These are phyloP conservation scores for Cyclophora albipunctata DNA, from an alignment of 2,888 invertebrate genomes.

Conservation along the genomic window DNA sequence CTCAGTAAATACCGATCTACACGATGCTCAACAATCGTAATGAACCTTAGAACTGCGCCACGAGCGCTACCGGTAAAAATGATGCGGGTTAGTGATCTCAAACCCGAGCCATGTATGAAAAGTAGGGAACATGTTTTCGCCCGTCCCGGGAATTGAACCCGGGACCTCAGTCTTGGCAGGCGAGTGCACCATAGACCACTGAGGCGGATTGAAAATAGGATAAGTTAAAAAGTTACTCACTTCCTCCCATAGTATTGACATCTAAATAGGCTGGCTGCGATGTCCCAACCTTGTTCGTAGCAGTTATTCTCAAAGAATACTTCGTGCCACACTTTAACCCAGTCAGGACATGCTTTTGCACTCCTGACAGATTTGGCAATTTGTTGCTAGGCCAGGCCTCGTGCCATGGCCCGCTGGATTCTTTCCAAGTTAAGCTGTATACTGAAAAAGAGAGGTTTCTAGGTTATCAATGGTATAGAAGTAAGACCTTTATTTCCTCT, in stretches of 20 bases:
- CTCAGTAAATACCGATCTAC: no score
- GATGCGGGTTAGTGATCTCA: no score
- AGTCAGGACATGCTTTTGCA: constrained; percentile 78
- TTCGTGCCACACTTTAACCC: constrained; percentile 88
- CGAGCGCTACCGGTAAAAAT: no score
- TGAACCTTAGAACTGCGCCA: neutral
- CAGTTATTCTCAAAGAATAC: constrained; percentile 86
- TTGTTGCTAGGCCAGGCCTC: constrained; percentile 78
- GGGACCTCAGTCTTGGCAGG: no score
- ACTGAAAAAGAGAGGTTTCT: constrained; percentile 31
- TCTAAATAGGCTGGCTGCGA: constrained; percentile 81
- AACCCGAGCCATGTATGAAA: no score
- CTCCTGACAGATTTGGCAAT: constrained; percentile 71
- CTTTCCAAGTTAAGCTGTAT: constrained; percentile 71
- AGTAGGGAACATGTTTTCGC: no score
- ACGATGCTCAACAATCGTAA: no score
- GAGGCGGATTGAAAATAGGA: no score
- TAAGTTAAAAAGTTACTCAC: constrained; percentile 33
- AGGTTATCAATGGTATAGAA: no score
- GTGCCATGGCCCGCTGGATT: constrained; percentile 65
- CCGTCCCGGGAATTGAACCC: no score
- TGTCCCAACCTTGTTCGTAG: constrained; percentile 87
- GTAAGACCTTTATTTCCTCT: no score
- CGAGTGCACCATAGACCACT: no score
- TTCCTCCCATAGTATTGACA: constrained; percentile 77